Percentiles rank a stretch among this genome's conserved stretches.
Conservation (phyloP, 2,888 invertebrate species). For the Drosophila rellima region DNA sequence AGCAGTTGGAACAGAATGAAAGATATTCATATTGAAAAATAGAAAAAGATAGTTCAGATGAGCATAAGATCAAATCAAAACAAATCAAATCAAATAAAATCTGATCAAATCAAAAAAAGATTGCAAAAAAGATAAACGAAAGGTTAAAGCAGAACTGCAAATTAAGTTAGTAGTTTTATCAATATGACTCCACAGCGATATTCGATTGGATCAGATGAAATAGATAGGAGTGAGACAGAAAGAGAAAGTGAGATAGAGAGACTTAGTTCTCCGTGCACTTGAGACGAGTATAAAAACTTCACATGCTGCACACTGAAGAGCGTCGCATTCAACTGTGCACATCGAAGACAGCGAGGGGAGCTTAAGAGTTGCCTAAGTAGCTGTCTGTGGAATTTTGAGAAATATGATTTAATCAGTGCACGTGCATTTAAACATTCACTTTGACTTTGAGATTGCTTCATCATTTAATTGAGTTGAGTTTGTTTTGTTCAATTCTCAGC, state of each 20-base stretch:
- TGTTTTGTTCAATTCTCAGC: not conserved
- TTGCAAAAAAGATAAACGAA: no score
- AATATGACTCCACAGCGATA: no score
- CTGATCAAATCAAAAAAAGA: no score
- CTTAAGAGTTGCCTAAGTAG: not conserved
- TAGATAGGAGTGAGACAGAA: not conserved
- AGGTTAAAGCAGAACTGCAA: no score
- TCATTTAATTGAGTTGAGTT: not conserved
- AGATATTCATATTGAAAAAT: no score
- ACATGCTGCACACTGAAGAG: not conserved
- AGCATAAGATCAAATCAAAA: no score
- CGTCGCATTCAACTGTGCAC: not conserved
- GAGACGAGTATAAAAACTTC: not conserved
- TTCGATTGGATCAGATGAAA: no score
- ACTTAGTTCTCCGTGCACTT: not conserved
- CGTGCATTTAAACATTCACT: not conserved
- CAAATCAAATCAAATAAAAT: no score
- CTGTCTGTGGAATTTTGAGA: no score
- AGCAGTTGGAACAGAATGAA: no score
- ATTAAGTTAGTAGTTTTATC: no score
- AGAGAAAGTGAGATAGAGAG: not conserved
- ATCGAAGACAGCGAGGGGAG: not conserved
- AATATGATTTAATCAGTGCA: slow-evolving; percentile 2
- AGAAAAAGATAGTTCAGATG: no score
- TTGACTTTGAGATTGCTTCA: not conserved